A percentile compares a stretch with the other conserved stretches of the same genome.
These are phyloP conservation scores for Drosophila chauvacae DNA, from an alignment of 1,140 invertebrate genomes.

Conservation along the genomic window DNA sequence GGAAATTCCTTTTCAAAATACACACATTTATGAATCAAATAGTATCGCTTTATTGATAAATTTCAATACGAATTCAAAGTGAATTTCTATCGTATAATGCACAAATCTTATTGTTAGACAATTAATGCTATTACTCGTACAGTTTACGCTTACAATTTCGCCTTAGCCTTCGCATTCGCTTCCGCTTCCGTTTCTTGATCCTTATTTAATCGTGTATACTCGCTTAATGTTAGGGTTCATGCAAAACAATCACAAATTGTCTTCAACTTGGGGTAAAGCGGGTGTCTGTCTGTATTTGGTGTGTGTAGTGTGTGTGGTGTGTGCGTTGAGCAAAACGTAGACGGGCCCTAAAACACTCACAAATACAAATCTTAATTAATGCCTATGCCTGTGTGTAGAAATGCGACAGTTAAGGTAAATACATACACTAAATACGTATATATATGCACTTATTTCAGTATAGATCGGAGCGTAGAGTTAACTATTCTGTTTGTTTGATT, in stretches of 20 bases:
- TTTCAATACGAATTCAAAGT: conserved; percentile 74
- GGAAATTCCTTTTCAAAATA: background rate
- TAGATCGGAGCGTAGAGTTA: conserved; percentile 78
- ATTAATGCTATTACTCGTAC: conserved; percentile 65
- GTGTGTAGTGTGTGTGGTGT: conserved; percentile 32
- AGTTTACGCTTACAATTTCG: conserved; percentile 26
- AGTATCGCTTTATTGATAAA: conserved; percentile 76
- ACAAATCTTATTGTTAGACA: conserved; percentile 77
- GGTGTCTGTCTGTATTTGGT: conserved; percentile 16
- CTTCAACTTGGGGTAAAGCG: conserved; percentile 63
- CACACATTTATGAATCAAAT: conserved; percentile 51
- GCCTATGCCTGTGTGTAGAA: conserved; percentile 49
- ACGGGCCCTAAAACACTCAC: conserved; percentile 55
- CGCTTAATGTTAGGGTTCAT: conserved; percentile 56
- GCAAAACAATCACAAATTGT: conserved; percentile 64
- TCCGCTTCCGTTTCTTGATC: conserved; percentile 19
- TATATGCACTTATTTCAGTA: conserved; percentile 51
- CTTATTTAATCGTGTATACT: conserved; percentile 39
- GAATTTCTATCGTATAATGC: conserved; percentile 68
- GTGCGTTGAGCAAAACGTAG: conserved; percentile 70
- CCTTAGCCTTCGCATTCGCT: conserved; percentile 1
- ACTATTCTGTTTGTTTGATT: conserved; percentile 66
- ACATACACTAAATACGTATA: conserved; percentile 53
- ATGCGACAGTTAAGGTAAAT: conserved; percentile 68
- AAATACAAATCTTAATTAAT: conserved; percentile 51